A percentile compares a stretch with the other conserved stretches of the same genome.
phyloP scores from a whole-genome alignment of 2,113 vertebrate genomes.

The Gopherus flavomarginatus region DNA sequence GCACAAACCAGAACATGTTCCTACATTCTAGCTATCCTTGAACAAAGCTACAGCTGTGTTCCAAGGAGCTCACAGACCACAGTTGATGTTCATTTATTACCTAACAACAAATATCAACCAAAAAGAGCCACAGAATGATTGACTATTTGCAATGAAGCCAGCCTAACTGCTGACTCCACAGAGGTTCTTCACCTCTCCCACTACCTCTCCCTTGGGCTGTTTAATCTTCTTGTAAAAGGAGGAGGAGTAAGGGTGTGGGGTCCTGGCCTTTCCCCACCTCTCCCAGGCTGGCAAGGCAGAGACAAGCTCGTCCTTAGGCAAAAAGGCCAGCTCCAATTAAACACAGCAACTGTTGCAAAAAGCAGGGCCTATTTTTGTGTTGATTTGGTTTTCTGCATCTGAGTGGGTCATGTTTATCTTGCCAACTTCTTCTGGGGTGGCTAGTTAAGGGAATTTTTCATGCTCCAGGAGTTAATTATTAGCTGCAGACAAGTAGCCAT shows the following conservation, averaged over 20 bases:
- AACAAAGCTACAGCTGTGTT: not conserved
- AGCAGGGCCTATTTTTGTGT: constrained; percentile 30
- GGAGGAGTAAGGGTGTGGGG: not conserved
- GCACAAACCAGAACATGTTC: not conserved
- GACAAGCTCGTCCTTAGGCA: not conserved
- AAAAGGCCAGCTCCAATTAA: not conserved
- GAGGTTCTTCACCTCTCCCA: no score
- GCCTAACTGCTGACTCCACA: not conserved
- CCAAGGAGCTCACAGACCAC: not conserved
- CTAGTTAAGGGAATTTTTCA: constrained; percentile 50
- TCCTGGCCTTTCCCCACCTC: not conserved
- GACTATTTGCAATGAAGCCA: not conserved
- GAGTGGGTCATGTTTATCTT: constrained; percentile 31
- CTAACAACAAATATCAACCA: fast-evolving
- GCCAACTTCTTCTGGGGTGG: not conserved
- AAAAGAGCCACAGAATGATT: not conserved
- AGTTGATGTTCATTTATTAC: not conserved
- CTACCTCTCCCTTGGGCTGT: not conserved
- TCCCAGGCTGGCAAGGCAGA: not conserved
- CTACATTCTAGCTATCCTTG: not conserved
- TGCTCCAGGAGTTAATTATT: constrained; percentile 61
- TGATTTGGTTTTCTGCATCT: not conserved
- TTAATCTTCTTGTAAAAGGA: not conserved
- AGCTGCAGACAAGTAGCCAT: constrained; percentile 10
- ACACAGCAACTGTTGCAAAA: not conserved